A percentile compares a stretch with the other conserved stretches of the same genome.
phyloP scores from a whole-genome alignment of 2,113 vertebrate genomes.

The Cettia cetti region DNA sequence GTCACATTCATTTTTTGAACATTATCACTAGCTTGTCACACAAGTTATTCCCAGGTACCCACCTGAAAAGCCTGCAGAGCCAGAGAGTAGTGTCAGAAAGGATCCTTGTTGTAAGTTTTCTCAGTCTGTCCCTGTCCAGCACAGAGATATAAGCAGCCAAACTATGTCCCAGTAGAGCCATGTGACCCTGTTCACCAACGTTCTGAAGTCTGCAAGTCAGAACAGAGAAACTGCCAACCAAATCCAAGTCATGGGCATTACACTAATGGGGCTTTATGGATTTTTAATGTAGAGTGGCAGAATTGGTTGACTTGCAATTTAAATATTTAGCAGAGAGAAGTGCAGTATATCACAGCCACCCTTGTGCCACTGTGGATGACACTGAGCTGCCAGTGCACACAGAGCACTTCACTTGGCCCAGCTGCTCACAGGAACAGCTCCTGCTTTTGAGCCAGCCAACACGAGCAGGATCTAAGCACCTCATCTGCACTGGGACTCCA shows the following conservation, averaged over 20 bases:
- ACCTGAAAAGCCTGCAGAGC: constrained; percentile 98
- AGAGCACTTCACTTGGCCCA: background rate
- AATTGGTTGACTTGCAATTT: background rate
- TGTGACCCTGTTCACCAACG: constrained; percentile 91
- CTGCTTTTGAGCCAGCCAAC: background rate
- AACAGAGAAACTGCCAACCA: background rate
- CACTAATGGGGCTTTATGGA: background rate
- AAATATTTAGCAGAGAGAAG: background rate
- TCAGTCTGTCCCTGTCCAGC: constrained; percentile 85
- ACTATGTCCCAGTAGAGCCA: constrained; percentile 93
- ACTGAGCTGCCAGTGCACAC: background rate
- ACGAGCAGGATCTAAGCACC: background rate
- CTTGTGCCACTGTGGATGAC: background rate
- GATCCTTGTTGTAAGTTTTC: constrained; percentile 92
- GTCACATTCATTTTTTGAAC: background rate
- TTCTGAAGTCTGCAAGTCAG: constrained; percentile 81
- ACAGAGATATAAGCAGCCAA: constrained; percentile 95
- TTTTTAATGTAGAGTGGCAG: background rate
- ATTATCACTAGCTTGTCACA: background rate
- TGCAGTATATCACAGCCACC: background rate
- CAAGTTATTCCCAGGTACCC: background rate
- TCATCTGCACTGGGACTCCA: background rate
- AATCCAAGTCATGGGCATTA: background rate
- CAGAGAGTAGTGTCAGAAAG: constrained; percentile 94
- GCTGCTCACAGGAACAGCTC: background rate